Evolutionary conservation across 2,797 vertebrate genomes (phyloP), one percentile per base, ranked within the genome.

Genomic region (Bufotes viridis): DNA sequence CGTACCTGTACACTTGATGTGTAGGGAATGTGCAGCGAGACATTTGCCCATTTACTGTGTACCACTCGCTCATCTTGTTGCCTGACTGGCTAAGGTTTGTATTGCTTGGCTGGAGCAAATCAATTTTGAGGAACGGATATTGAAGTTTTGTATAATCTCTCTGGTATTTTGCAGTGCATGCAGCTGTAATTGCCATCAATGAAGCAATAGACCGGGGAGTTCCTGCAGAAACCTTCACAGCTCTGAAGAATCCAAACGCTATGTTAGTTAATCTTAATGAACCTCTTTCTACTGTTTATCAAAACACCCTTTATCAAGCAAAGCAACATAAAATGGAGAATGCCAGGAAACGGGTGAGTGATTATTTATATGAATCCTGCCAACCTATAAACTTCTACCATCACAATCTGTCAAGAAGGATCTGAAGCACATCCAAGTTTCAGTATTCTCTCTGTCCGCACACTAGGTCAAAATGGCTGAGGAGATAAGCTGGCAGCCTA

Each of bases 181-280:
- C 98, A 0, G 98, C 98, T 9, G 98, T 99, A 82, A 99, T 99
- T 82, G 98, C 97, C 92, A 99, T 99, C 90, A 99, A 99, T 18
- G 98, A 99, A 8, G 97, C 98, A 69, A 94, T 99, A 0, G 98
- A 99, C 90, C 97, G 84, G 0, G 96, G 96, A n/a, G 91, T 97
- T 18, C 95, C 98, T 0, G 93, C 96, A 22, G 97, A 96, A 78
- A 99, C 98, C 0, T 88, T 98, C 89, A 89, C 89, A 0, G 96
- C 98, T 58, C 94, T 99, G 96, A 96, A 96, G 88, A 99, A 99
- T 93, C 97, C 98, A 88, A 99, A 99, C 58, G 97, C 98, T 91
- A 97, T 99, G 98, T 94, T 99, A 81, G 93, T 97, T 86, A 96
- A 97, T 86, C 94, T 99, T 42, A 96, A 97, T 10, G 90, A 93